Evolutionary conservation across 2,888 invertebrate genomes (phyloP), one percentile per base, ranked within the genome.

Genomic region (Pecten maximus): DNA sequence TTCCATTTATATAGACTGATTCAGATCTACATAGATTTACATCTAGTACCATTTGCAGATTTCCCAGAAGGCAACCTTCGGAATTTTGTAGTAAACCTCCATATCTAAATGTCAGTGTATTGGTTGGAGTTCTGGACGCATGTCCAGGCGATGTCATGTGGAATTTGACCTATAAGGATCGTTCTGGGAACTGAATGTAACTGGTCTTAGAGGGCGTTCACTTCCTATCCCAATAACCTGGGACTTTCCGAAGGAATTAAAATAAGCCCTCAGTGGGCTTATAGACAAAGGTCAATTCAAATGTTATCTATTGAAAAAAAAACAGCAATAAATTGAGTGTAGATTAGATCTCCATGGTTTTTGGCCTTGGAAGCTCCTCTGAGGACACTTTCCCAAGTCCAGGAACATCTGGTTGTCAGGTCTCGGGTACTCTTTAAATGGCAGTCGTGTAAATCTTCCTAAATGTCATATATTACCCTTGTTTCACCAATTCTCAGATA

Each of bases 21-120:
- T 10, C 74, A 74, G 35, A 74, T 74, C 74, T 74, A 74, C 35
- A 74, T 74, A 74, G 74, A 74, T 74, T 74, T 35, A 74, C 74
- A 74, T 74, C 74, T 4, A 35, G 44, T 74, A 74, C 74, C 74
- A 74, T 74, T 74, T 74, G 28, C 35, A 74, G 74, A 74, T 74
- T 74, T 74, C 74, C 74, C 74, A 74, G 74, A 74, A 74, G 74
- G 74, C 74, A 8, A 35, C 35, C 28, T 28, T 35, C 28, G 16
- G 74, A 35, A 74, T 74, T 74, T 74, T 16, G 10, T 74, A 74
- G 74, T 74, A 28, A 74, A 74, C 74, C 28, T 74, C 35, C 74
- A 28, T 6, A 15, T 74, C 35, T 28, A 74, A 74, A 74, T 74
- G 74, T 35, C 74, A 74, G 6, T 28, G 74, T 28, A 12, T 10